Base-by-base conservation (phyloP, 92 coral and sea anemone genomes). In the Paragorgia papillata region DNA sequence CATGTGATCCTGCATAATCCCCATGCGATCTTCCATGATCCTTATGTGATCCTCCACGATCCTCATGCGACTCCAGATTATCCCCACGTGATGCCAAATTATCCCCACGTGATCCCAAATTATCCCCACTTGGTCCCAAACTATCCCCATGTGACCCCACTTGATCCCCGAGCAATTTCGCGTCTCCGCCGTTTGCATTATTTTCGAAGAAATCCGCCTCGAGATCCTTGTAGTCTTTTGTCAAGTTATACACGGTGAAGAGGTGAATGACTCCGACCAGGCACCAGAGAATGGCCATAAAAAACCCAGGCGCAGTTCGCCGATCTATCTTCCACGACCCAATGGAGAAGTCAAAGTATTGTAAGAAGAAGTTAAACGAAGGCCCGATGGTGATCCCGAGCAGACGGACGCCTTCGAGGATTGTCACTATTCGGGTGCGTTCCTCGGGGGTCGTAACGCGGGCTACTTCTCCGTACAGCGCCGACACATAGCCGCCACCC, bases 381-480 rank as follows among this genome's bases (percentile, higher is more conserved):
- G 78, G 78, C 10, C 78, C 78, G 32, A 71, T 71, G 12, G 78
- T 71, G n/a, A 71, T 71, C 13, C 78, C 78, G 13, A 71, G 78
- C 30, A 71, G 53, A 53, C 78, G 78, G 13, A 71, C 78, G 20
- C 78, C 78, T 54, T 71, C 78, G 30, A 71, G 17, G 60, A 71
- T 71, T 43, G 78, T 54, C 10, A 71, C 78, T 4, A 71, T 71
- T 18, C 78, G 78, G 9, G 78, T 71, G 20, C 78, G 78, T 34
- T 71, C 78, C 50, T 57, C 78, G 50, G 78, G 78, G 50, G 78
- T 71, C 17, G 78, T 71, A 14, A 71, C 29, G 25, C 78, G 78
- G 31, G 78, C 35, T 2, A 71, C 78, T 50, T 71, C 78, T 17
- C 78, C 78, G 64, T 71, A 71, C 31, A 71, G 78, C 24, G 78